Evolutionary conservation across 2,888 invertebrate genomes (phyloP).

Genomic region (Caenorhabditis zanzibari): DNA sequence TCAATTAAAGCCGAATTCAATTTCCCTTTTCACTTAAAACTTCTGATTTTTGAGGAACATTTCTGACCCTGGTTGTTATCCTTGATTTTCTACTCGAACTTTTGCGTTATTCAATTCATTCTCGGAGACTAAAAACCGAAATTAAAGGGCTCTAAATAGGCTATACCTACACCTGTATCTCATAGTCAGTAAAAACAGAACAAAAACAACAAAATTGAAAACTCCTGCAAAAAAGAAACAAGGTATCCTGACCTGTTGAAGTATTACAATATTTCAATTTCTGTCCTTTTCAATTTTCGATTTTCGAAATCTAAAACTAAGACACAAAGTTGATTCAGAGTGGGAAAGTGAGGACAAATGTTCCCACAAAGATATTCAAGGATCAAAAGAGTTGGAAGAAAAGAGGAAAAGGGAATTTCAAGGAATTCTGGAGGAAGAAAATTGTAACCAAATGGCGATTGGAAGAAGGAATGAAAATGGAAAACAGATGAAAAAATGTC

Average conservation of each 20-base stretch:
- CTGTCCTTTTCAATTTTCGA: slow-evolving; percentile 12
- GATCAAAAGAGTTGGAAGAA: slow-evolving; percentile 28
- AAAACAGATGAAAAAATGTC: slow-evolving; percentile 5
- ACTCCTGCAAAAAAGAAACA: not conserved
- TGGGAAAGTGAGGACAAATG: slow-evolving; percentile 10
- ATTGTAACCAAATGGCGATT: slow-evolving; percentile 31
- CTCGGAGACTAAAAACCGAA: not conserved
- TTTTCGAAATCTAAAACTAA: not conserved
- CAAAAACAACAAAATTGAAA: not conserved
- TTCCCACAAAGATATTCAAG: slow-evolving; percentile 28
- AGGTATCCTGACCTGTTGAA: not conserved
- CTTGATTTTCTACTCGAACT: not conserved
- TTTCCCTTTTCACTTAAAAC: not conserved
- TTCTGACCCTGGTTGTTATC: not conserved
- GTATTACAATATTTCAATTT: not conserved
- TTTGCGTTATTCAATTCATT: not conserved
- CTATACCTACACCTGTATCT: not conserved
- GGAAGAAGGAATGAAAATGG: slow-evolving; percentile 17
- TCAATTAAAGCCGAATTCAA: not conserved
- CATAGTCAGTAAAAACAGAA: not conserved
- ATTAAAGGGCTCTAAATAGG: not conserved
- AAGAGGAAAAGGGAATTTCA: not conserved
- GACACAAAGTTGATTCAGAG: not conserved
- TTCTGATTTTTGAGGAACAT: slow-evolving; percentile 14
- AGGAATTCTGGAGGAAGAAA: not conserved